phyloP scores from a whole-genome alignment of 2,797 vertebrate genomes.

The Neoniphon sammara region DNA sequence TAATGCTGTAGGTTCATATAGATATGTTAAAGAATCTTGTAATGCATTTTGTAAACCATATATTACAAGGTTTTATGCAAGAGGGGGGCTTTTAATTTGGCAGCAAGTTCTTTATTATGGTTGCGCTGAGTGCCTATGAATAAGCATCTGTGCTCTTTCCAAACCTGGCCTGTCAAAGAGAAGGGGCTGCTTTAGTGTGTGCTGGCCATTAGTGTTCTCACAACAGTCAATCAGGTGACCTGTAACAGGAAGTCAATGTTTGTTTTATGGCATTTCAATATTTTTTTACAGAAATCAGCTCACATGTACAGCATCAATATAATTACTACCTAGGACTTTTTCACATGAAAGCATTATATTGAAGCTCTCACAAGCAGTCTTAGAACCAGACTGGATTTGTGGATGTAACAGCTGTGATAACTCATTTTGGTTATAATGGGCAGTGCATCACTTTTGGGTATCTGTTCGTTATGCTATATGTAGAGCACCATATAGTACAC shows the following conservation, averaged over 20 bases:
- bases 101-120: not conserved
- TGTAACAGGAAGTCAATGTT: too few species aligned
- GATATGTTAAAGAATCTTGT: not conserved
- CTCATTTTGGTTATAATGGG: not conserved
- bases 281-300: too few species aligned
- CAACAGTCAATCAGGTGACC: not conserved
- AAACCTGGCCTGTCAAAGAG: not conserved
- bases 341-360: too few species aligned
- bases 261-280: not conserved
- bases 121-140: not conserved
- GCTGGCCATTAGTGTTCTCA: not conserved
- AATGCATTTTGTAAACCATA: conserved; percentile 3
- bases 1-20: not conserved
- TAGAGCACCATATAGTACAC: not conserved
- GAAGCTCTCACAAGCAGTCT: not conserved
- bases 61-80: not conserved
- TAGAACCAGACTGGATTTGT: not conserved
- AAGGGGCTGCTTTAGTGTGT: not conserved
- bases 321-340: too few species aligned
- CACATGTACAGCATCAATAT: too few species aligned
- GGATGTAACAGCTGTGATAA: not conserved
- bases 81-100: too few species aligned
- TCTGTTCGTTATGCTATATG: too few species aligned
- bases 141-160: conserved; percentile 3
- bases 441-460: too few species aligned